Evolutionary conservation across 1,140 invertebrate genomes (phyloP).

Genomic region (Harlomillsia oculata): DNA sequence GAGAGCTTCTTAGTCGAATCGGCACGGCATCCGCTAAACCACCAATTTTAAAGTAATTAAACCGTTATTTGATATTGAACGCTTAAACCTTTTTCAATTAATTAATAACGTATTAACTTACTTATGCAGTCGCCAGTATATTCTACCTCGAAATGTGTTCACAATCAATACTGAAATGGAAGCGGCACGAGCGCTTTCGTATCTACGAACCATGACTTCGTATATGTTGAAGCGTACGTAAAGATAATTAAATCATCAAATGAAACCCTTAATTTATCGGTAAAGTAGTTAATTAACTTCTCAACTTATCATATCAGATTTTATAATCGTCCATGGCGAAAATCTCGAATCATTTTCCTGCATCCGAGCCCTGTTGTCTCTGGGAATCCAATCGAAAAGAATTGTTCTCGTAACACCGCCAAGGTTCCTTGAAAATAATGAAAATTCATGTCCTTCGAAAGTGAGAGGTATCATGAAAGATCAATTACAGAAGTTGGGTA

Average conservation of each 20-base stretch:
- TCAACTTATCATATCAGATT: slow-evolving; percentile 16
- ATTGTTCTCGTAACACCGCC: slow-evolving; percentile 22
- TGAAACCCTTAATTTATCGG: too few species aligned
- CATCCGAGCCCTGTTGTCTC: slow-evolving; percentile 47
- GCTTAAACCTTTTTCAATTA: too few species aligned
- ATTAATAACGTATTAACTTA: too few species aligned
- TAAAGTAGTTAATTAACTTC: too few species aligned
- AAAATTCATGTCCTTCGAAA: too few species aligned
- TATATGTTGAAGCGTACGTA: too few species aligned
- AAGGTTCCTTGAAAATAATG: slow-evolving; percentile 7
- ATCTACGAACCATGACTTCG: slow-evolving; percentile 5
- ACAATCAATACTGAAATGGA: slow-evolving; percentile 49
- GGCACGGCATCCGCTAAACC: too few species aligned
- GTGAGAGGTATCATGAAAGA: slow-evolving; percentile 12
- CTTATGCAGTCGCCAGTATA: slow-evolving; percentile 8
- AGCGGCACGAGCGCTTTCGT: slow-evolving; percentile 38
- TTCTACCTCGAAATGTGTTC: slow-evolving; percentile 48
- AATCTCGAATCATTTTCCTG: slow-evolving; percentile 51
- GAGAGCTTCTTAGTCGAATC: too few species aligned
- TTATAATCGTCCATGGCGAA: slow-evolving; percentile 53
- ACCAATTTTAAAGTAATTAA: too few species aligned
- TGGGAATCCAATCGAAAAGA: slow-evolving; percentile 41
- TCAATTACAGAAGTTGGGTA: too few species aligned
- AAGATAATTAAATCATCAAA: too few species aligned
- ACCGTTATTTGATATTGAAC: too few species aligned